Evolutionary conservation across 2,797 vertebrate species (phyloP).

Genomic region (Benthosema pterotum): DNA sequence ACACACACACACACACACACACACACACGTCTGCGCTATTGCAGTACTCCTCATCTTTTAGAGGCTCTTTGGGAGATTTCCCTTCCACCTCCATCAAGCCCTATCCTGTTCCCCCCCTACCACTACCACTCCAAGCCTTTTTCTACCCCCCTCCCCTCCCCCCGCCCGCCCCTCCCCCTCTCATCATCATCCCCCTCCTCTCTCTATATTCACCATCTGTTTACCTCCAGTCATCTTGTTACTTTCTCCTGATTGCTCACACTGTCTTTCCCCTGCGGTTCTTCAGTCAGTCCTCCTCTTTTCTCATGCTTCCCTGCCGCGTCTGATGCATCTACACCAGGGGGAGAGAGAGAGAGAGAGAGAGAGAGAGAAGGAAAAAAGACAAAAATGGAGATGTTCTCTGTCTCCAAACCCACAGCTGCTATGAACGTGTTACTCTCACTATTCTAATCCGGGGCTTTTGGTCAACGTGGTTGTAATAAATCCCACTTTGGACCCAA

Average conservation of each 20-base stretch:
- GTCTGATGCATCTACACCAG: conserved; percentile 11
- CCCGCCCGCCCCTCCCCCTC: neutral
- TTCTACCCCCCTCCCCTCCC: conserved; percentile 1
- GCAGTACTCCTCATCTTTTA: conserved; percentile 37
- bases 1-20: neutral
- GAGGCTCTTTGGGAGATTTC: conserved; percentile 19
- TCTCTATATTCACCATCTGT: conserved; percentile 67
- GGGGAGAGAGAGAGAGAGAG: too few relatives aligned
- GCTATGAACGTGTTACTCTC: too few relatives aligned
- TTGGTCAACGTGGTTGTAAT: too few relatives aligned
- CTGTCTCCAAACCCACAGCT: too few relatives aligned
- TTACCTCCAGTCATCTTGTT: conserved; percentile 64
- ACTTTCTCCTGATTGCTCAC: conserved; percentile 60
- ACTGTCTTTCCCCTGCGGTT: conserved; percentile 31
- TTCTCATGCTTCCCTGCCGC: conserved; percentile 4
- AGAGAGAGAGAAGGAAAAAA: too few relatives aligned
- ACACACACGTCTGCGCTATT: conserved; percentile 13
- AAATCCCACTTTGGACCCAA: too few relatives aligned
- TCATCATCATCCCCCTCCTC: conserved; percentile 24
- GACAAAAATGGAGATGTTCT: too few relatives aligned
- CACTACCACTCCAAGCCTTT: neutral
- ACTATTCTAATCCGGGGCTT: too few relatives aligned
- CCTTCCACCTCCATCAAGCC: conserved; percentile 31
- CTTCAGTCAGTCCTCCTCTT: conserved; percentile 39
- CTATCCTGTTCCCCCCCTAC: conserved; percentile 28